Base-by-base conservation (phyloP, 1,140 invertebrate genomes). In the Diuraphis noxia region DNA sequence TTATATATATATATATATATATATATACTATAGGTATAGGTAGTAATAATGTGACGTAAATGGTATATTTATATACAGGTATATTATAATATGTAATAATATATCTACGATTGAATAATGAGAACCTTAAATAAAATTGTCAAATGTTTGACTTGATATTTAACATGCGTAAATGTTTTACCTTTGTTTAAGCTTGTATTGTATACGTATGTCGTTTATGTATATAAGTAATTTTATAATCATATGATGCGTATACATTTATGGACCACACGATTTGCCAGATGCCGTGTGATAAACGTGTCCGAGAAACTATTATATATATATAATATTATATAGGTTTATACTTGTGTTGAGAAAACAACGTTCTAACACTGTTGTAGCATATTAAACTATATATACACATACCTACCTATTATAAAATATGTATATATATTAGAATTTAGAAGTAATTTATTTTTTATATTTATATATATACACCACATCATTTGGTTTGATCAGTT, bases 251-350 rank as follows among this genome's bases (percentile, higher is more conserved):
- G 81, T 34, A 43, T 46, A 46, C 40, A 41, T 84, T 46, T 86
- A 46, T 86, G 34, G 84, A 87, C 21, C 49, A 63, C 25, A 88
- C 86, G 49, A 88, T 88, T 88, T 88, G 86, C 86, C 86, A 88
- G 86, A 88, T 88, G 86, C 86, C 36, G 8, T 25, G 49, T 25
- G 52, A 40, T 63, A 88, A 88, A 63, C 86, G 52, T 87, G 85
- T 52, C 30, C 30, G 19, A 36, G 34, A 10, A 2, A 87, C 85
- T 72, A 72, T n/a, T n/a, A 10, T n/a, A 72, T n/a, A 34, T 63
- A 63, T 25, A 56, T 63, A 10, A n/a, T n/a, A 56, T 10, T 63
- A 63, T n/a, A 5, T 72, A 72, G 8, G 23, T n/a, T n/a, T n/a
- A 63, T n/a, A 63, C 0, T n/a, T 82, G 10, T 19, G 81, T 84